Evolutionary conservation across 2,888 invertebrate genomes (phyloP), one percentile per base, ranked within the genome.

Genomic region (Steromphala cineraria): DNA sequence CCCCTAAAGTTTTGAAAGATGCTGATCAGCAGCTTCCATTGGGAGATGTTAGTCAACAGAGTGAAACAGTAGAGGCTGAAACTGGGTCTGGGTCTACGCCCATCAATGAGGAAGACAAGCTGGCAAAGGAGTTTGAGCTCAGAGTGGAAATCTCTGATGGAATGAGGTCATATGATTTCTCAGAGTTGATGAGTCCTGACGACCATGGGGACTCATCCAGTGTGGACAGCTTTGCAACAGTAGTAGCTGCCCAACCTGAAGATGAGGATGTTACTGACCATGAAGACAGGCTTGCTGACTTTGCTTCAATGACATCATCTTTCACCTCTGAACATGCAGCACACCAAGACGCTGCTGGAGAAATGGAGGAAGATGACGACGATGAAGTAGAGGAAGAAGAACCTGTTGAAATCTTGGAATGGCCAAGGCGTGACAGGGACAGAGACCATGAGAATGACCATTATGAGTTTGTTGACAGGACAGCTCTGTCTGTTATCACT

Each of bases 261-360:
- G 89, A 89, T n/a, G 88, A 88, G 5, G 88, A 88, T 2, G 96
- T 96, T 93, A 96, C 96, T 74, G 81, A 82, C 24, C 96, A 96
- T 93, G 96, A 96, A 67, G 96, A 96, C 89, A 84, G 92, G 81
- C 83, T 91, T 62, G 94, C 95, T 67, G 95, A 95, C 78, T 95
- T 95, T 76, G 89, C 93, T 7, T 92, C 90, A 75, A 89, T 91
- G 90, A 92, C 89, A 52, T 94, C 97, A 19, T 93, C 92, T n/a
- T 88, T 91, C 80, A 92, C 93, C 75, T 93, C 93, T 17, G 94
- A 94, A 83, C 90, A 93, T 21, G 55, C 84, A 56, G 56, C 74
- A 62, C 75, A 78, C 36, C 83, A 83, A 46, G 84, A 83, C 5
- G 53, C 71, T 31, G 81, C 78, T 31, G 80, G 81, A 76, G 55